These are phyloP conservation scores for Kobus ellipsiprymnus DNA, from an alignment of 2,113 vertebrate genomes.

Conservation along the genomic window DNA sequence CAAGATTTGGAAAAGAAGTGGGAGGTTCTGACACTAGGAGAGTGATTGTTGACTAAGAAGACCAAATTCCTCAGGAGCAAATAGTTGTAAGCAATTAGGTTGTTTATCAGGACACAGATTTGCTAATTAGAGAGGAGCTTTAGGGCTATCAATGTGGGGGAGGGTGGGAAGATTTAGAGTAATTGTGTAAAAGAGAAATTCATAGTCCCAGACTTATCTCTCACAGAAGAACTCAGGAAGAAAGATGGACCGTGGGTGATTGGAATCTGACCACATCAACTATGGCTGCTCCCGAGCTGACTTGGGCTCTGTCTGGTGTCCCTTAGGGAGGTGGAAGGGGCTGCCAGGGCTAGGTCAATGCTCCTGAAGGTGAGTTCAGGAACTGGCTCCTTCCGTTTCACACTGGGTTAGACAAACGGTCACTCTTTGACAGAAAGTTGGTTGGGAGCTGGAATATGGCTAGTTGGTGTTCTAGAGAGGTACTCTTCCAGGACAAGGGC, in stretches of 20 bases:
- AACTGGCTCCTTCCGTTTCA: background rate
- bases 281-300: background rate
- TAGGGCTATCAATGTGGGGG: background rate
- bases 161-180: background rate
- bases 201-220: background rate
- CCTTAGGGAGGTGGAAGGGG: background rate
- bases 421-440: constrained; percentile 12
- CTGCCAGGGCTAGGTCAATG: background rate
- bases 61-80: constrained; percentile 24
- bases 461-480: background rate
- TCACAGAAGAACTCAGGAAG: background rate
- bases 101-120: constrained; percentile 53
- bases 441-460: background rate
- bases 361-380: constrained; percentile 8
- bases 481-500: background rate
- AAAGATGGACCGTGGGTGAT: background rate
- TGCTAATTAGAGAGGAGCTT: constrained; percentile 42
- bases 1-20: constrained; percentile 17
- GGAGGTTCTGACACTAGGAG: constrained; percentile 26
- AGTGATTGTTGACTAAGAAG: constrained; percentile 22
- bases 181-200: constrained; percentile 43
- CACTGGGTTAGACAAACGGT: background rate
- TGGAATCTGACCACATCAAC: background rate
- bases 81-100: constrained; percentile 31
- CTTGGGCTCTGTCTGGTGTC: background rate